Conservation (phyloP, 1,140 invertebrate genomes). For the Macrocentrus cingulum region DNA sequence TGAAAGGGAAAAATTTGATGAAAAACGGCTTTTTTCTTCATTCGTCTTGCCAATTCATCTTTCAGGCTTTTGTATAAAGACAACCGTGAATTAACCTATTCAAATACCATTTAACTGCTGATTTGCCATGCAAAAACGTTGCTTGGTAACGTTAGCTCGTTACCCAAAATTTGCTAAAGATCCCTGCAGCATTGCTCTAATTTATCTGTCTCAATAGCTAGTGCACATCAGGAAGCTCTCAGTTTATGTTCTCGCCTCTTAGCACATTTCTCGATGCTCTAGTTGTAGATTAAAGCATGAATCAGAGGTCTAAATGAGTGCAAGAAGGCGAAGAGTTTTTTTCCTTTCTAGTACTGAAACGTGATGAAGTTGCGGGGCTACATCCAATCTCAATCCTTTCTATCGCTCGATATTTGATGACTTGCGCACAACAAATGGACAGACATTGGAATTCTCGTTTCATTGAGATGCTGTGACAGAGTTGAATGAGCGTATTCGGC, state of each 20-base stretch:
- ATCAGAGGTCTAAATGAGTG: too few species aligned
- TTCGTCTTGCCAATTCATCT: background rate
- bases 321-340: too few species aligned
- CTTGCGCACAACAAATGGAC: background rate
- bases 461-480: background rate
- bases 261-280: too few species aligned
- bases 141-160: conserved; percentile 31
- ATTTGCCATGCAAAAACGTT: conserved; percentile 42
- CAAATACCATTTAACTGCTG: conserved; percentile 40
- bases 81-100: conserved; percentile 39
- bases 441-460: background rate
- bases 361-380: too few species aligned
- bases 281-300: too few species aligned
- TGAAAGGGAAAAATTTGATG: background rate
- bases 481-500: conserved; percentile 4
- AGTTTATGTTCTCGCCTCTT: too few species aligned
- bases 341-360: too few species aligned
- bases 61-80: background rate
- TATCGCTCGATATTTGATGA: too few species aligned
- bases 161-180: conserved; percentile 22
- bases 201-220: background rate
- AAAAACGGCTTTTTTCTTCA: background rate
- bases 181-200: background rate
- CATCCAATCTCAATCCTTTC: too few species aligned
- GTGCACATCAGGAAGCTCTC: too few species aligned